Percentiles rank a stretch among this genome's conserved stretches.
Evolutionary conservation across 2,797 vertebrate species (phyloP).

Genomic region (Lepilemur ruficaudatus): DNA sequence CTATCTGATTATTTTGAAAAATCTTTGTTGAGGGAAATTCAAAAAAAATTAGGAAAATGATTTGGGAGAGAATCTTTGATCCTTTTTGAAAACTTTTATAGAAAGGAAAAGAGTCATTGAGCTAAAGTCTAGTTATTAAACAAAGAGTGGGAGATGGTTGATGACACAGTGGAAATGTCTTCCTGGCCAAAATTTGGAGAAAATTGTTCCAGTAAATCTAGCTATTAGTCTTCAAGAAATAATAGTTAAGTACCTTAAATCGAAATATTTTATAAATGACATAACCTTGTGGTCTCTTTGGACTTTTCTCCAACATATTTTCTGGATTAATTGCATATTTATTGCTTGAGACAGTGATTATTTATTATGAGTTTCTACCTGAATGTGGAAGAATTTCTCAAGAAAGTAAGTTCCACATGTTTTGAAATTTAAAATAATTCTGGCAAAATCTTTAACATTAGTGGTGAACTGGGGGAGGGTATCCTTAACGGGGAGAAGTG

Average conservation of each 20-base stretch:
- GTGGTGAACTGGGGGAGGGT: neutral
- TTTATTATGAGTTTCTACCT: neutral
- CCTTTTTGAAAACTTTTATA: neutral
- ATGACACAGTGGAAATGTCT: neutral
- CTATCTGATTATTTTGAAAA: constrained; percentile 24
- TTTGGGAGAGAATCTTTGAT: neutral
- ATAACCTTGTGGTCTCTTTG: neutral
- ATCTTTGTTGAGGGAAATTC: neutral
- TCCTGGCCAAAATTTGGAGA: neutral
- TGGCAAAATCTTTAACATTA: neutral
- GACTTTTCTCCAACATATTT: constrained; percentile 18
- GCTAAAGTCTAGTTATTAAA: neutral
- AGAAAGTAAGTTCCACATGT: neutral
- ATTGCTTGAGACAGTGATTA: neutral
- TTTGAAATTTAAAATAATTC: neutral
- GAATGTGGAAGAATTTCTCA: neutral
- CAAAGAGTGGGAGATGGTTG: neutral
- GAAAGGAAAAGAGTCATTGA: neutral
- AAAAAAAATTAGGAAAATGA: neutral
- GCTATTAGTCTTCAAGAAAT: neutral
- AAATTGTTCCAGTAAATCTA: constrained; percentile 15
- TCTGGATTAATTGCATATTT: neutral
- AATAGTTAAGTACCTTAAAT: neutral
- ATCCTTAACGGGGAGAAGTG: neutral
- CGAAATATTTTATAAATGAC: constrained; percentile 32